A percentile compares a stretch with the other conserved stretches of the same genome.
Conservation (phyloP, 2,113 vertebrate genomes). For the Pseudopodoces humilis region DNA sequence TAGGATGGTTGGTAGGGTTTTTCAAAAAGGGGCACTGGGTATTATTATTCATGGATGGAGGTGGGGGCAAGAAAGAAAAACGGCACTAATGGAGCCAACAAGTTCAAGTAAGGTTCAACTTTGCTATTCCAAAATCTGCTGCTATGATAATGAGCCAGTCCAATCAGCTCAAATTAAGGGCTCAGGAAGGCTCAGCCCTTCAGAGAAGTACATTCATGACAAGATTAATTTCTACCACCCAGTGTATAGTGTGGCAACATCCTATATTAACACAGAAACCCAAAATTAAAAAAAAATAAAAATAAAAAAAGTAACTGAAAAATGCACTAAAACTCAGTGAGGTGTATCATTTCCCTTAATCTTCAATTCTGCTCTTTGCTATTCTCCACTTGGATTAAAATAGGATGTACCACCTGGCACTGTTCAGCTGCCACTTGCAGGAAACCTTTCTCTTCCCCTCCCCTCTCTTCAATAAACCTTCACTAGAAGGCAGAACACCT, state of each 20-base stretch:
- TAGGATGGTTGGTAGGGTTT: background rate
- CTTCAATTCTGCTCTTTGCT: background rate
- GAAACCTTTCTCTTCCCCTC: background rate
- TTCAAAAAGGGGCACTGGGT: background rate
- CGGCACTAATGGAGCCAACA: background rate
- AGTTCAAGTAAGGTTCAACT: conserved; percentile 41
- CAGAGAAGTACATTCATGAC: conserved; percentile 2
- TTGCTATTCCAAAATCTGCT: conserved; percentile 31
- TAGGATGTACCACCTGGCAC: background rate
- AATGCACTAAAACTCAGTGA: background rate
- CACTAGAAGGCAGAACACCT: background rate
- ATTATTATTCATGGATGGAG: conserved; percentile 21
- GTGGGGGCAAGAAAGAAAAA: conserved; percentile 11
- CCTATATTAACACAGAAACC: background rate
- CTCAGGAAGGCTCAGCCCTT: conserved; percentile 41
- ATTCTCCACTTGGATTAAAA: background rate
- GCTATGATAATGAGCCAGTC: conserved; percentile 33
- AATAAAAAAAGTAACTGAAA: background rate
- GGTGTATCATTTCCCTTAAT: background rate
- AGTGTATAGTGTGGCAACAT: background rate
- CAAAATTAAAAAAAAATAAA: background rate
- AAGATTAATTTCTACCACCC: conserved; percentile 19
- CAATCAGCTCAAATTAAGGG: conserved; percentile 46
- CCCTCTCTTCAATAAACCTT: background rate
- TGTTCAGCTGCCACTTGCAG: background rate